Base-by-base conservation (phyloP, 2,888 invertebrate genomes). In the Oligia latruncula region DNA sequence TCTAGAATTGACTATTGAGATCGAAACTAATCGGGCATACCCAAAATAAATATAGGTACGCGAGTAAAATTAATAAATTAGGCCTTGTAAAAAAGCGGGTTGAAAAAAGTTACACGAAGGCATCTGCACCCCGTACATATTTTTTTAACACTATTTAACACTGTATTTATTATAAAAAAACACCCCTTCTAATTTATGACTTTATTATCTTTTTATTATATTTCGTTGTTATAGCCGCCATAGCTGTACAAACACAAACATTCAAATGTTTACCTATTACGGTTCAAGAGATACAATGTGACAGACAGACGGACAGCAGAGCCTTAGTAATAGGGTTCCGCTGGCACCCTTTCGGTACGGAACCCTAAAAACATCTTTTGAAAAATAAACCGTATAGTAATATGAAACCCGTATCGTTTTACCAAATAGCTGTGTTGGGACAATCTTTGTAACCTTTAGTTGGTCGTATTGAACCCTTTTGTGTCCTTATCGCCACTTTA, bases 401-500 rank as follows among this genome's bases (percentile, higher is more conserved):
- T 58, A 58, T 29, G 40, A 66, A 71, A 65, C 46, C 35, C 67
- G 80, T 80, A 40, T 83, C 46, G 64, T 68, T 77, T 75, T 55
- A 77, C 70, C n/a, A 70, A 80, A 86, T 49, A 68, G 72, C 62
- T 29, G 43, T 70, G 67, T 73, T 60, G 46, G 29, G 74, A 64
- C 17, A 67, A 8, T 68, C 67, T 74, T 62, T 73, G 72, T 49
- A 46, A 58, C 64, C 73, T 75, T 77, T 78, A 76, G 66, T 35
- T 40, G 66, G 72, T 75, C 73, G 83, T 79, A 49, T 71, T 71
- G 66, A 60, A 67, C 72, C 80, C 73, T 77, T 85, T 77, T 77
- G 72, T 73, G 68, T 17, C 11, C 55, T 83, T 85, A 86, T 85
- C 86, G 35, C 46, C 62, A 67, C 3, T 77, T 71, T 60, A 73